Evolutionary conservation across 2,888 invertebrate species (phyloP).

Genomic region (Dolichomitus sp.): DNA sequence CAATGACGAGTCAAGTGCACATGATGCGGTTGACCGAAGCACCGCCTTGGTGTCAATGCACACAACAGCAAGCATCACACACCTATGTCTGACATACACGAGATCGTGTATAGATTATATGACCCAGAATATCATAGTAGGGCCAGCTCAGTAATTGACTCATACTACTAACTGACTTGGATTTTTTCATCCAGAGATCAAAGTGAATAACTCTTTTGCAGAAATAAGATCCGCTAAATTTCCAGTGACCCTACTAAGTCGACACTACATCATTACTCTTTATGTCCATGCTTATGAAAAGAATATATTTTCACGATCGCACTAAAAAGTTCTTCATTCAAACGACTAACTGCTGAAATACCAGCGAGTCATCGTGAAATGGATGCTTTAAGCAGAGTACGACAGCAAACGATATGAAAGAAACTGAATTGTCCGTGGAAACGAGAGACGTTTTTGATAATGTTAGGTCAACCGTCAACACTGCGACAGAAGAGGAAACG

Average conservation of each 20-base stretch:
- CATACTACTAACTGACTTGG: background rate
- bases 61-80: background rate
- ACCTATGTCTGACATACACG: background rate
- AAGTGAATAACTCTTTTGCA: background rate
- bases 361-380: background rate
- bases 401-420: slow-evolving; percentile 1
- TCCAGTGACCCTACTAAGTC: background rate
- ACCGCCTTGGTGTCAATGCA: background rate
- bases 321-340: background rate
- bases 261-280: background rate
- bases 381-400: background rate
- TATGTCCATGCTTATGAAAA: background rate
- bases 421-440: slow-evolving; percentile 7
- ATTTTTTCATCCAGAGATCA: background rate
- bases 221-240: background rate
- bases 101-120: background rate
- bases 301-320: slow-evolving; percentile 9
- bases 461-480: slow-evolving; percentile 24
- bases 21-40: background rate
- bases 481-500: background rate
- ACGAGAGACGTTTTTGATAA: slow-evolving; percentile 21
- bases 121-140: background rate
- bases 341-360: background rate
- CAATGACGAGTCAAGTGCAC: background rate
- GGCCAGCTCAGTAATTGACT: background rate